These are phyloP conservation scores for Semotilus atromaculatus DNA, from an alignment of 2,797 vertebrate genomes.

Conservation along the genomic window DNA sequence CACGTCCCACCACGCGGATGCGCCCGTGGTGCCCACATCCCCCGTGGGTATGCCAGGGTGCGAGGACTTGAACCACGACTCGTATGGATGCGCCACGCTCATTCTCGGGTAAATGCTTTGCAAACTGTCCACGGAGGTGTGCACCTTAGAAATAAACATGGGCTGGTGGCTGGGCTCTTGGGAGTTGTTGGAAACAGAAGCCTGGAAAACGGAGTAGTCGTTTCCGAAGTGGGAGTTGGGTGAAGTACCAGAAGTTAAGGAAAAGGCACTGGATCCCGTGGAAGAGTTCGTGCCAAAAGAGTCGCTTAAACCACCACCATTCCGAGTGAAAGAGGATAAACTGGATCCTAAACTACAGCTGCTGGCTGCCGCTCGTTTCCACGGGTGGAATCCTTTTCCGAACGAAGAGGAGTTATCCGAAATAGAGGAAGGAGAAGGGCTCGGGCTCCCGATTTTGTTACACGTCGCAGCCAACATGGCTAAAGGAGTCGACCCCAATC, in stretches of 20 bases:
- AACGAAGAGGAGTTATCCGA: slow-evolving; percentile 92
- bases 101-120: slow-evolving; percentile 96
- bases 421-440: slow-evolving; percentile 92
- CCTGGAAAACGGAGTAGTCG: slow-evolving; percentile 95
- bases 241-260: slow-evolving; percentile 88
- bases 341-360: slow-evolving; percentile 92
- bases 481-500: slow-evolving; percentile 97
- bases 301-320: slow-evolving; percentile 87
- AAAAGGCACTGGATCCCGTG: slow-evolving; percentile 93
- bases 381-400: slow-evolving; percentile 96
- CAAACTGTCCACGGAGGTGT: slow-evolving; percentile 94
- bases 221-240: slow-evolving; percentile 91
- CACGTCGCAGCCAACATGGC: slow-evolving; percentile 99
- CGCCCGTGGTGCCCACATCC: slow-evolving; percentile 86
- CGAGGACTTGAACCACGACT: slow-evolving; percentile 97
- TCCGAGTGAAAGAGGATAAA: slow-evolving; percentile 86
- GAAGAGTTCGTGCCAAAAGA: slow-evolving; percentile 89
- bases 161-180: slow-evolving; percentile 91
- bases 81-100: slow-evolving; percentile 95
- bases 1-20: slow-evolving; percentile 96
- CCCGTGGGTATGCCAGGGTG: slow-evolving; percentile 88
- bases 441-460: slow-evolving; percentile 98
- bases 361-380: slow-evolving; percentile 91
- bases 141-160: slow-evolving; percentile 96
- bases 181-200: slow-evolving; percentile 84